phyloP scores from a whole-genome alignment of 2,888 invertebrate species.

The Phragmatobia fuliginosa region DNA sequence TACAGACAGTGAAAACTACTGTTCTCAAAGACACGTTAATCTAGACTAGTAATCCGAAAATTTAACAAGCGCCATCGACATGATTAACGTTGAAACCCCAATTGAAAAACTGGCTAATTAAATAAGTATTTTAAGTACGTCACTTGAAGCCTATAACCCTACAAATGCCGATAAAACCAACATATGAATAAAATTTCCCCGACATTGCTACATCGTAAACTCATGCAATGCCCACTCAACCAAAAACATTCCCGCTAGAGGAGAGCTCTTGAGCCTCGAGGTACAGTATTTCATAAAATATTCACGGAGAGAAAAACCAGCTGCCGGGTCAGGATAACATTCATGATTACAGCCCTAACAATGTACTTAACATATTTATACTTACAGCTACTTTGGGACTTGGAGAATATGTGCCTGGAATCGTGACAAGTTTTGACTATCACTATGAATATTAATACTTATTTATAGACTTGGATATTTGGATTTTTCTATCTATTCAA shows the following conservation, averaged over 20 bases:
- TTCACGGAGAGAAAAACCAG: constrained; percentile 55
- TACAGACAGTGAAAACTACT: no score
- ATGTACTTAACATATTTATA: constrained; percentile 14
- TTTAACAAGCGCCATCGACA: background rate
- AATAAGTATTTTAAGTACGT: constrained; percentile 2
- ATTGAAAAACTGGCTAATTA: background rate
- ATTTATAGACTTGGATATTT: background rate
- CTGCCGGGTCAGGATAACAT: constrained; percentile 40
- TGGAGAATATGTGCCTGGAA: background rate
- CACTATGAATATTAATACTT: background rate
- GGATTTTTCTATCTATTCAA: background rate
- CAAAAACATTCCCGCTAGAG: constrained; percentile 41
- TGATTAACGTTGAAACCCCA: background rate
- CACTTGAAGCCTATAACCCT: constrained; percentile 4
- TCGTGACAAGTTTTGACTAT: background rate
- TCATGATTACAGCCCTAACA: constrained; percentile 28
- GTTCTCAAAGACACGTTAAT: background rate
- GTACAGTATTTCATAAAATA: constrained; percentile 55
- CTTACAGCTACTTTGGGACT: background rate
- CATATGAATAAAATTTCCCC: constrained; percentile 34
- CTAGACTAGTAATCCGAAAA: background rate
- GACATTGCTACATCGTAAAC: constrained; percentile 47
- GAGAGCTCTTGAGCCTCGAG: constrained; percentile 33
- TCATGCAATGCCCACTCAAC: constrained; percentile 41
- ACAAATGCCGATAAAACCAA: constrained; percentile 17